Evolutionary conservation across 2,888 invertebrate genomes (phyloP).

Genomic region (Euzetes globulus): DNA sequence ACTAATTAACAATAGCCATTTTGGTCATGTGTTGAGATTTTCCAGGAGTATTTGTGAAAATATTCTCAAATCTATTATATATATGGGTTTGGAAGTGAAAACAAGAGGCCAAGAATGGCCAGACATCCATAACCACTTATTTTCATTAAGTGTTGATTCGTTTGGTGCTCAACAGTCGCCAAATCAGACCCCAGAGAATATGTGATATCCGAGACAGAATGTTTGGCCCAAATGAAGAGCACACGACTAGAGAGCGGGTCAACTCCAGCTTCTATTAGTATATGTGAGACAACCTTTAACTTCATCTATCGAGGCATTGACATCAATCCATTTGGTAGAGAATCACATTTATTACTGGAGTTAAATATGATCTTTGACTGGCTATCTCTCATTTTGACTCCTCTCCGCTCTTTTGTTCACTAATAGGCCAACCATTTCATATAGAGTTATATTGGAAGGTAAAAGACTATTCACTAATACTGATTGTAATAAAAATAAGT

Average conservation of each 20-base stretch:
- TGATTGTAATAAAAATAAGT: slow-evolving; percentile 21
- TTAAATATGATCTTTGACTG: slow-evolving; percentile 6
- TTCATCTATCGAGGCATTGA: slow-evolving; percentile 15
- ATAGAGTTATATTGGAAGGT: not conserved
- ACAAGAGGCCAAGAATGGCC: not conserved
- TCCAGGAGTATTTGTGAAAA: not conserved
- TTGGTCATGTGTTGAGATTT: no score
- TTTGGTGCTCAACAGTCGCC: slow-evolving; percentile 15
- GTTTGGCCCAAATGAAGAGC: not conserved
- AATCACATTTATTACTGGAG: slow-evolving; percentile 19
- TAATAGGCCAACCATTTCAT: not conserved
- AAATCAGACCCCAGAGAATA: slow-evolving; percentile 23
- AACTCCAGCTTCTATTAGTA: not conserved
- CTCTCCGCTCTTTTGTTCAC: not conserved
- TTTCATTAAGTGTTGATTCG: slow-evolving; percentile 22
- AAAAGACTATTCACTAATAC: slow-evolving; percentile 2
- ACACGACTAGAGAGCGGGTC: not conserved
- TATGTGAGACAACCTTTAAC: slow-evolving; percentile 18
- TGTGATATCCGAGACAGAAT: slow-evolving; percentile 5
- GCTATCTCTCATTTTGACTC: not conserved
- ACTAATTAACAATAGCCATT: no score
- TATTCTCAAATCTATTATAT: not conserved
- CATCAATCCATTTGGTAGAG: slow-evolving; percentile 5
- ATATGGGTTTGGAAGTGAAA: not conserved
- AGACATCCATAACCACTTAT: slow-evolving; percentile 28